Evolutionary conservation across 2,888 invertebrate genomes (phyloP), one percentile per base, ranked within the genome.

Genomic region (Malacosoma neustria): DNA sequence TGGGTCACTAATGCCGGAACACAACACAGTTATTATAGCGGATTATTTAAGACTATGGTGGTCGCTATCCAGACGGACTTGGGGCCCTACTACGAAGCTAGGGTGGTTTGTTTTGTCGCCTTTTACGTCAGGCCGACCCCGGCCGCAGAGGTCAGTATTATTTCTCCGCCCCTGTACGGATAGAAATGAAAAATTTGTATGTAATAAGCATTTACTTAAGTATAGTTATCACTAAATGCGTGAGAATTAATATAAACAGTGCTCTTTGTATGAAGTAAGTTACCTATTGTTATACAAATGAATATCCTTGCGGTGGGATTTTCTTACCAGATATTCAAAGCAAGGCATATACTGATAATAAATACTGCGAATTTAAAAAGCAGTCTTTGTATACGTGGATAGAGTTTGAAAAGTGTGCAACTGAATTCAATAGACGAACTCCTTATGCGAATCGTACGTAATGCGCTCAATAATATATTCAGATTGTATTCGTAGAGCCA

Each of bases 381-480:
- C 54, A 50, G 54, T 55, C 64, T 68, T 64, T 57, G 65, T 71
- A 59, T 53, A 54, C 58, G 60, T 49, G 57, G 63, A 67, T 63
- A 64, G 63, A 75, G 67, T 66, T 67, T 55, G 63, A 61, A 64
- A 57, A 73, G 66, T 69, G 61, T 65, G 69, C 72, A 68, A 60
- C 64, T 67, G 66, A 64, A 73, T 74, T 64, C 63, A 67, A 59
- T 61, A 71, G 68, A 72, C 71, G 68, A 63, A 57, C 68, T 72
- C 61, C 79, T 77, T 75, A 66, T 76, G 74, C 72, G 77, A 72
- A 66, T 59, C 73, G 75, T 66, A 71, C 59, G 67, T 84, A 82
- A 82, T 81, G 72, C 71, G 68, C 68, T 65, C 70, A 75, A 75
- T 79, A 79, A 81, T 80, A 79, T 76, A 81, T 82, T 81, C 81